phyloP scores from a whole-genome alignment of 2,888 invertebrate species.

The Melikaiella ostensackeni region DNA sequence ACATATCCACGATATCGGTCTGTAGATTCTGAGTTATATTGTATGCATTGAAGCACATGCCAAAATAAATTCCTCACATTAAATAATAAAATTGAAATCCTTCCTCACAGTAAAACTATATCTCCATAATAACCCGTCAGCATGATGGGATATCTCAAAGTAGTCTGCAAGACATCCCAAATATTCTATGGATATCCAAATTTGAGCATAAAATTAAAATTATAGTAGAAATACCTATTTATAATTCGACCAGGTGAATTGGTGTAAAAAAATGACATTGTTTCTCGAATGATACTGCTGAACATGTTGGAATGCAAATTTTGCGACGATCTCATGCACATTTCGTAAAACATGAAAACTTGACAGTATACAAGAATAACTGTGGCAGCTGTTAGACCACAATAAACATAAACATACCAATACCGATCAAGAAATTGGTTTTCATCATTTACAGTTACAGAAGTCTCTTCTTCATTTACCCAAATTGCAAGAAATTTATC shows the following conservation, averaged over 20 bases:
- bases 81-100: too few relatives aligned
- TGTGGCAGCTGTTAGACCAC: conserved; percentile 72
- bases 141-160: too few relatives aligned
- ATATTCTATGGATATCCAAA: neutral
- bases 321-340: conserved; percentile 88
- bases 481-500: conserved; percentile 77
- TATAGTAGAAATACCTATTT: conserved; percentile 45
- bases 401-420: conserved; percentile 80
- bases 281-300: conserved; percentile 85
- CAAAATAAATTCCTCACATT: too few relatives aligned
- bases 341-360: conserved; percentile 79
- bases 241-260: conserved; percentile 83
- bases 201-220: neutral
- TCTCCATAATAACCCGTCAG: too few relatives aligned
- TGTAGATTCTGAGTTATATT: too few relatives aligned
- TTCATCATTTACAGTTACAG: conserved; percentile 47
- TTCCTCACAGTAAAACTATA: too few relatives aligned
- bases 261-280: conserved; percentile 91
- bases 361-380: conserved; percentile 74
- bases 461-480: conserved; percentile 79
- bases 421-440: conserved; percentile 46
- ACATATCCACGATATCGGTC: too few relatives aligned
- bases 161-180: too few relatives aligned
- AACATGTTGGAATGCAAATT: conserved; percentile 91
- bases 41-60: too few relatives aligned